Percentiles rank a stretch among this genome's conserved stretches.
phyloP scores from a whole-genome alignment of 2,888 invertebrate species.

The Muscina levida region DNA sequence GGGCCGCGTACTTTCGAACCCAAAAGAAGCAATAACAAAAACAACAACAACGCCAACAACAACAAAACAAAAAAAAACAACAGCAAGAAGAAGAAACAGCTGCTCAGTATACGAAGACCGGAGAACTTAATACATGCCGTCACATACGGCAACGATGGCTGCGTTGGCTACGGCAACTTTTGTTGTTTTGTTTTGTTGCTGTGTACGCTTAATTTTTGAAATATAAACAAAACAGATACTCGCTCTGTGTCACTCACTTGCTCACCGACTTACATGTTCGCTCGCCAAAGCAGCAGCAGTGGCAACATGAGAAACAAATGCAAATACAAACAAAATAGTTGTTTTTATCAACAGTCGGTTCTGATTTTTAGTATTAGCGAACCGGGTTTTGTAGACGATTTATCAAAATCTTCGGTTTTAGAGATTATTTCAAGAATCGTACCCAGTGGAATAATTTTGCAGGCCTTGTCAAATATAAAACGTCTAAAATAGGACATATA shows the following conservation, averaged over 20 bases:
- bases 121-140: background rate
- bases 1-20: slow-evolving; percentile 1
- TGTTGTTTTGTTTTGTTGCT: slow-evolving; percentile 10
- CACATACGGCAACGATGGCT: background rate
- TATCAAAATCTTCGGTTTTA: too few species aligned
- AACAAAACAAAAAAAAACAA: background rate
- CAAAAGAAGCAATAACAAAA: background rate
- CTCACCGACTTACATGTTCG: background rate
- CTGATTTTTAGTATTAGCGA: too few species aligned
- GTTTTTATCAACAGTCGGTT: too few species aligned
- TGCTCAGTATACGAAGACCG: background rate
- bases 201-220: background rate
- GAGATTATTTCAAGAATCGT: too few species aligned
- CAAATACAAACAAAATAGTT: too few species aligned
- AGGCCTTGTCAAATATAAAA: too few species aligned
- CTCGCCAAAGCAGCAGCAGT: background rate
- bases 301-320: too few species aligned
- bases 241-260: background rate
- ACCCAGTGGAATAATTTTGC: too few species aligned
- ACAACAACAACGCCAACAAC: too few species aligned
- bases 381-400: too few species aligned
- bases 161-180: slow-evolving; percentile 4
- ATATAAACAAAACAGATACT: background rate
- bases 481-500: too few species aligned
- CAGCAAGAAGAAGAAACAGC: too few species aligned